Evolutionary conservation across 2,113 vertebrate genomes (phyloP).

Genomic region (Pionites leucogaster): DNA sequence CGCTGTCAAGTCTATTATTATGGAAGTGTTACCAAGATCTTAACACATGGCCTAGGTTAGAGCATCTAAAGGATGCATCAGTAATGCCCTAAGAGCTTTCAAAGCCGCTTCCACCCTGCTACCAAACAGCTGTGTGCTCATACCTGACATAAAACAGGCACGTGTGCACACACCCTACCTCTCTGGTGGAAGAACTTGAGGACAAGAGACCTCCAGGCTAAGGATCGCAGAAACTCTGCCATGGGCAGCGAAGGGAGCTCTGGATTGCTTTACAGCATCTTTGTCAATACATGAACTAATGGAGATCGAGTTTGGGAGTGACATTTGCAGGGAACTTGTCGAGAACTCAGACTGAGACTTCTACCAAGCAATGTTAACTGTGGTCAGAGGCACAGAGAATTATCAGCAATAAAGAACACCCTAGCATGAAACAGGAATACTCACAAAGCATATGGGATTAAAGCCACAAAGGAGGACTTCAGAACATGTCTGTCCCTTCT

Average conservation of each 20-base stretch:
- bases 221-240: background rate
- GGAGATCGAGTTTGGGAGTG: background rate
- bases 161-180: background rate
- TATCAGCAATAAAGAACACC: background rate
- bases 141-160: background rate
- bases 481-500: background rate
- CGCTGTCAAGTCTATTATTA: background rate
- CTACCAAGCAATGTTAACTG: conserved; percentile 1
- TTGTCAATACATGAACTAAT: accelerated
- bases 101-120: conserved; percentile 31
- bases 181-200: background rate
- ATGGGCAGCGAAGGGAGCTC: background rate
- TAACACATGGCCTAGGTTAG: background rate
- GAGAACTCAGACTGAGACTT: conserved; percentile 1
- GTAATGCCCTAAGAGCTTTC: conserved; percentile 14
- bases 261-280: background rate
- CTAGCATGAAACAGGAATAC: background rate
- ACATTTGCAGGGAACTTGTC: background rate
- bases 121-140: background rate
- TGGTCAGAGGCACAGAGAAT: conserved; percentile 30
- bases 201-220: background rate
- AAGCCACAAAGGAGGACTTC: background rate
- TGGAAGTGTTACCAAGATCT: background rate
- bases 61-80: background rate
- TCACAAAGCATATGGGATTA: background rate